Conservation (phyloP, 2,113 vertebrate species). For the Pollachius pollachius region DNA sequence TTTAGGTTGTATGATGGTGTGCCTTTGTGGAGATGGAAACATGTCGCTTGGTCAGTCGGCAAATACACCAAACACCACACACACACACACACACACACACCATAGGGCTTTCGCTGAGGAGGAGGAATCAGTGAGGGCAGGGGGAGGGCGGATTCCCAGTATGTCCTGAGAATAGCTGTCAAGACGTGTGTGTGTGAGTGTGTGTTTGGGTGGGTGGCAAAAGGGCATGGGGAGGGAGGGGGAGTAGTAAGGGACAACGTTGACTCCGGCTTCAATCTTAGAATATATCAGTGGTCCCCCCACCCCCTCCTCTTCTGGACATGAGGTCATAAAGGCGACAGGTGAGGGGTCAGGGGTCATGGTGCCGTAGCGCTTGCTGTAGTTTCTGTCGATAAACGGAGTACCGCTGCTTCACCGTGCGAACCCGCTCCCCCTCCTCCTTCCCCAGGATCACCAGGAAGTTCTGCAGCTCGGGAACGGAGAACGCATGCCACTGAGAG, state of each 20-base stretch:
- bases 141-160: constrained; percentile 8
- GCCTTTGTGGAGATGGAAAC: constrained; percentile 9
- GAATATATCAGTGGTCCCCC: constrained; percentile 14
- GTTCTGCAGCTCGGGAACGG: constrained; percentile 95
- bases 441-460: constrained; percentile 91
- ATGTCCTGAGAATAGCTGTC: constrained; percentile 66
- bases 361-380: constrained; percentile 76
- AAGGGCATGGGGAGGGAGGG: constrained; percentile 19
- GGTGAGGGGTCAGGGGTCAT: constrained; percentile 58
- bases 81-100: constrained; percentile 29
- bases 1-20: background rate
- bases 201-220: constrained; percentile 21
- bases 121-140: background rate
- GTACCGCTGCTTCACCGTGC: constrained; percentile 85
- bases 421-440: constrained; percentile 89
- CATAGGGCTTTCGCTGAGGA: constrained; percentile 32
- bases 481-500: constrained; percentile 93
- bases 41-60: constrained; percentile 7
- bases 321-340: constrained; percentile 54
- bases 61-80: constrained; percentile 14
- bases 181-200: constrained; percentile 15
- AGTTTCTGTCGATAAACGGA: constrained; percentile 81
- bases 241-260: constrained; percentile 21
- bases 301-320: constrained; percentile 21
- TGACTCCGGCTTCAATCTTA: constrained; percentile 31